Base-by-base conservation (phyloP, 1,140 invertebrate genomes). In the Drosophila oshimai region DNA sequence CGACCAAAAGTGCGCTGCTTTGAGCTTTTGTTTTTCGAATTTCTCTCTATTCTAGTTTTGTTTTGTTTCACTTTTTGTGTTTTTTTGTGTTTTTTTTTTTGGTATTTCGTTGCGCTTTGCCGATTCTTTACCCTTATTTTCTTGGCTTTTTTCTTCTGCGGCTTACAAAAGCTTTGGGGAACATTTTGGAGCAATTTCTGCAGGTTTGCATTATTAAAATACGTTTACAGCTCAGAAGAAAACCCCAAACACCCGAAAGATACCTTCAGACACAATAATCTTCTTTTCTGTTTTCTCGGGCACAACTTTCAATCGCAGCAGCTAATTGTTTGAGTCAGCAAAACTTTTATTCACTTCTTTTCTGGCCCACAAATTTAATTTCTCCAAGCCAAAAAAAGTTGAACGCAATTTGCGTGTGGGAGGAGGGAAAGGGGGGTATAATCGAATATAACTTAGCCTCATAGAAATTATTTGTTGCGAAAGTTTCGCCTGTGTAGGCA, bases 281-380 rank as follows among this genome's bases (percentile, higher is more conserved):
- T 36, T 13, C 41, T 6, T 47, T 54, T 58, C 10, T 13, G 51
- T 10, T 60, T 57, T 58, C 64, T 44, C 29, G 75, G 74, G 31
- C 79, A 81, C 61, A 87, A 87, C 76, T 86, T 81, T 73, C 81
- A 87, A 86, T 86, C 76, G 76, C 55, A 70, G 76, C 55, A 70
- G 81, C 79, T 86, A 86, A 86, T 86, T 86, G 76, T 76, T 87
- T 73, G 76, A 74, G 73, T 74, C 80, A 37, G 65, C 67, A 70
- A 73, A 84, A 73, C 67, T 72, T 80, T 65, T 22, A 49, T 42
- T 41, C 49, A 51, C 46, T 29, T 41, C 46, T 29, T 41, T 61
- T 41, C 46, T 28, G 10, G 15, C 18, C 39, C 31, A n/a, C 51
- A 51, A 12, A 37, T 17, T 24, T 15, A 37, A 18, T 24, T 31